Evolutionary conservation across 2,888 invertebrate species (phyloP), one percentile per base, ranked within the genome.

Genomic region (Ecliptopera silaceata): DNA sequence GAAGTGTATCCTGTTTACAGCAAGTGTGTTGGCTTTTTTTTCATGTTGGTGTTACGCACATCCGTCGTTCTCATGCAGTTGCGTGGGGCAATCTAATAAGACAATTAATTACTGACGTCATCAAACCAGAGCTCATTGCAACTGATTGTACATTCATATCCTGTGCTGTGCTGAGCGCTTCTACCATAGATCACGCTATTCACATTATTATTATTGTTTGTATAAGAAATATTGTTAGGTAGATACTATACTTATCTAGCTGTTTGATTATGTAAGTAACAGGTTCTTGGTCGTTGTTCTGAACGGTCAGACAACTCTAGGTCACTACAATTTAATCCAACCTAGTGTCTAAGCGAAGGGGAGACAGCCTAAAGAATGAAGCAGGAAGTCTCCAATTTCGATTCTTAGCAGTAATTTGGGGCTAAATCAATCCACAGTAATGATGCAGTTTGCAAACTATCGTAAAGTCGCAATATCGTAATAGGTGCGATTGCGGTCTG

Each of bases 81-180:
- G 86, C 78, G 75, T 82, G 81, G 77, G 76, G 79, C 82, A 79
- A 82, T 81, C 78, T 81, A 82, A 85, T 86, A 80, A 85, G 69
- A 67, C 79, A 80, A 81, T 76, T 55, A 50, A 67, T 65, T 74
- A 71, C 63, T 72, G 74, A 78, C 78, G 77, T 79, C 77, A 79
- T 52, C 51, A 52, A 50, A 57, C 54, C 52, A 59, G 68, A 63
- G 63, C 59, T 56, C 50, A 63, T 67, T 70, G 61, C 59, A 59
- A 69, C 70, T 50, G 59, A 71, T 68, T 70, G 60, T 36, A 41
- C 15, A 32, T 20, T 41, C 41, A 46, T 39, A 32, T 15, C 38
- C 47, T 38, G 38, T 17, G n/a, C 1, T 20, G n/a, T 46, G 13
- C 13, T 26, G 10, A 26, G 10, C 6, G 26, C 26, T 2, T 26